phyloP scores from a whole-genome alignment of 64 coral and sea anemone genomes.

The Exaiptasia diaphana region DNA sequence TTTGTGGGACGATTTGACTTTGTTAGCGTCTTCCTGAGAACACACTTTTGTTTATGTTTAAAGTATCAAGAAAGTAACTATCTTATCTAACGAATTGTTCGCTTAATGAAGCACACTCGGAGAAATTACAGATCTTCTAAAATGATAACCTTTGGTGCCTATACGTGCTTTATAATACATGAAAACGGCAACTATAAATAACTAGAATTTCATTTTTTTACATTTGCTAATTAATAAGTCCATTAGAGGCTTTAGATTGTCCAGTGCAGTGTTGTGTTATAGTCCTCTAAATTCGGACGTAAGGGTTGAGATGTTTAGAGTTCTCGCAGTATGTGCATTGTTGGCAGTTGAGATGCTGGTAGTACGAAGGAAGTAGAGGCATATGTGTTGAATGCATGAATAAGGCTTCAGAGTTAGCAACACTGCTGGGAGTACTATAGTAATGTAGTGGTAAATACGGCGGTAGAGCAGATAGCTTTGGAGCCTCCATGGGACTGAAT shows the following conservation, averaged over 20 bases:
- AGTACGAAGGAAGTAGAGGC: conserved; percentile 61
- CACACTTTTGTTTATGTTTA: no score
- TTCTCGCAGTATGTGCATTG: conserved; percentile 79
- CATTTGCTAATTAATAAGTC: no score
- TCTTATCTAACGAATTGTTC: no score
- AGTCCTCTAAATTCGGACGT: conserved; percentile 65
- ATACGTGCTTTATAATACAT: no score
- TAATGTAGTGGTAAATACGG: conserved; percentile 81
- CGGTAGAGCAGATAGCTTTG: conserved; percentile 59
- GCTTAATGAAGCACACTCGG: no score
- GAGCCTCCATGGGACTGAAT: conserved; percentile 67
- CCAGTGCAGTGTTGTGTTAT: neutral
- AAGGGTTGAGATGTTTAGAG: conserved; percentile 76
- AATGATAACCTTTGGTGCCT: no score
- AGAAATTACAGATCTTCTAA: no score
- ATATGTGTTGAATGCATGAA: conserved; percentile 63
- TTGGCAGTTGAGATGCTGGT: conserved; percentile 78
- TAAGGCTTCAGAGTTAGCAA: conserved; percentile 23
- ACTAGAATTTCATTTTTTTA: no score
- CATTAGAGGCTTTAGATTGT: neutral
- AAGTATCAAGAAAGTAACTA: no score
- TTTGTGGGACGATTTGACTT: no score
- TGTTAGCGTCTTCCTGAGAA: no score
- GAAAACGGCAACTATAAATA: no score
- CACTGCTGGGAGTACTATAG: conserved; percentile 31